Percentiles rank a stretch among this genome's conserved stretches.
phyloP scores from a whole-genome alignment of 2,888 invertebrate genomes.

The Parnassius smintheus region DNA sequence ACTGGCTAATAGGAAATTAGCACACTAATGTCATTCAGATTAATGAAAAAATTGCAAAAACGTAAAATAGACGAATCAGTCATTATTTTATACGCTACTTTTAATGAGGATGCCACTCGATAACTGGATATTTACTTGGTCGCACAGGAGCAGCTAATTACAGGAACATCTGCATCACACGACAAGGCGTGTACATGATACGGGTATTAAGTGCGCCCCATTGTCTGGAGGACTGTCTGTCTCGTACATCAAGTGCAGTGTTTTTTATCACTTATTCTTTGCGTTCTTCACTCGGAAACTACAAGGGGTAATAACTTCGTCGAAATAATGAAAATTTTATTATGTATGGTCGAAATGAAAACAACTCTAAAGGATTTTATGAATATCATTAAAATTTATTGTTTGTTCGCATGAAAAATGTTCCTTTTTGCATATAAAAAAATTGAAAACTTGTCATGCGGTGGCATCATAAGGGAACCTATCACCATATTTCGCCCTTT shows the following conservation, averaged over 20 bases:
- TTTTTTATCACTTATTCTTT: conserved; percentile 67
- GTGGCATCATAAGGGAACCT: too few species aligned
- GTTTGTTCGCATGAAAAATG: neutral
- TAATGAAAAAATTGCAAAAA: too few species aligned
- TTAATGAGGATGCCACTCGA: conserved; percentile 15
- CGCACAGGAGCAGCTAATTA: conserved; percentile 44
- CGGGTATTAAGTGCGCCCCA: conserved; percentile 64
- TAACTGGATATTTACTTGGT: conserved; percentile 16
- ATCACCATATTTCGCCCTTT: too few species aligned
- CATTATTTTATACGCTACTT: neutral
- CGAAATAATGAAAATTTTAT: conserved; percentile 10
- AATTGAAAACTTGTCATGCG: too few species aligned
- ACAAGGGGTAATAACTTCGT: conserved; percentile 13
- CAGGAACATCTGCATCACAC: conserved; percentile 50
- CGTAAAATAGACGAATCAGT: neutral
- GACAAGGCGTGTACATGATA: conserved; percentile 48
- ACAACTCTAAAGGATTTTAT: neutral
- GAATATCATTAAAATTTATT: neutral
- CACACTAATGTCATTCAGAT: too few species aligned
- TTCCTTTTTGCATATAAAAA: too few species aligned
- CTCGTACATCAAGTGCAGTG: conserved; percentile 64
- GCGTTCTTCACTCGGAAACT: conserved; percentile 35
- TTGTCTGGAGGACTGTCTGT: conserved; percentile 72
- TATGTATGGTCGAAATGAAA: neutral
- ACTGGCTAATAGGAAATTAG: too few species aligned